Percentiles rank a stretch among this genome's conserved stretches.
Conservation (phyloP, 2,888 invertebrate species). For the Pheosia gnoma region DNA sequence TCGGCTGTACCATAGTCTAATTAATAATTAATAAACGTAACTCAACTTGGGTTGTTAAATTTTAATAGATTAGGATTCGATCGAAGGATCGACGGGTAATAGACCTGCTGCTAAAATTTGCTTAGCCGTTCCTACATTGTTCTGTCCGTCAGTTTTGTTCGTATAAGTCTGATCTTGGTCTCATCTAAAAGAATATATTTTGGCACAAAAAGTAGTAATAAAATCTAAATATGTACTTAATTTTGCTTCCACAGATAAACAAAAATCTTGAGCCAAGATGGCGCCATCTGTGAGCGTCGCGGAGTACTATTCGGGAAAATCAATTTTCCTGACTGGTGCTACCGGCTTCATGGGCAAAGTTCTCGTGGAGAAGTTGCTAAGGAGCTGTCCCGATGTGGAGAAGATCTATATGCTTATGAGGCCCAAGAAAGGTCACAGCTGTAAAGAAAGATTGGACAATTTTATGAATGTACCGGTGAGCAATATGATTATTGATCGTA, state of each 20-base stretch:
- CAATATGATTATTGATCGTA: constrained; percentile 41
- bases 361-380: constrained; percentile 89
- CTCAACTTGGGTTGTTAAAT: too few species aligned
- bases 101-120: too few species aligned
- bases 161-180: too few species aligned
- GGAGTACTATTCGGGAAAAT: constrained; percentile 84
- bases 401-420: constrained; percentile 89
- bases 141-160: too few species aligned
- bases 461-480: constrained; percentile 80
- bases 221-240: too few species aligned
- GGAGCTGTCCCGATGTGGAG: constrained; percentile 87
- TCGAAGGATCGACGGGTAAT: too few species aligned
- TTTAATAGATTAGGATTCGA: too few species aligned
- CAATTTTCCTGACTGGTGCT: constrained; percentile 91
- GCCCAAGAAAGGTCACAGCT: constrained; percentile 87
- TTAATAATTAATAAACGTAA: too few species aligned
- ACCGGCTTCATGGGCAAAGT: constrained; percentile 95
- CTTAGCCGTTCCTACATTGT: too few species aligned
- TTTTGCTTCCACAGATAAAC: constrained; percentile 24
- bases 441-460: constrained; percentile 85
- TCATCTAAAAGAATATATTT: too few species aligned
- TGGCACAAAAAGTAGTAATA: too few species aligned
- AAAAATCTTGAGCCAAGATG: constrained; percentile 37
- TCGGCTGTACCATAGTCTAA: too few species aligned
- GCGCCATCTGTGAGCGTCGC: constrained; percentile 71